Percentiles rank a stretch among this genome's conserved stretches.
phyloP scores from a whole-genome alignment of 2,888 invertebrate genomes.

The Entomobrya multifasciata region DNA sequence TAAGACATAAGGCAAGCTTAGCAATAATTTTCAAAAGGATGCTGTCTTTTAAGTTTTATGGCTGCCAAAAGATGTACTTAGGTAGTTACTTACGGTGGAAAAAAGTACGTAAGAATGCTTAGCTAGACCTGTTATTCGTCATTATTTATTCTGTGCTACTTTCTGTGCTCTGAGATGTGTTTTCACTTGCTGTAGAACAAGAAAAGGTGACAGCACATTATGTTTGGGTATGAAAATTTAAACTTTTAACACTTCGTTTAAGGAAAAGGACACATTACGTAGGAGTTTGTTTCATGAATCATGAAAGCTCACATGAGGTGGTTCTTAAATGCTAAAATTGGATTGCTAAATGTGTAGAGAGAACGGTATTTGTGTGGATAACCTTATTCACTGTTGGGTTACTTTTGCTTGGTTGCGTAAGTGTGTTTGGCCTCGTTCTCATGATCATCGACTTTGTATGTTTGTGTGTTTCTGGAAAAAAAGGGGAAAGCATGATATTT shows the following conservation, averaged over 20 bases:
- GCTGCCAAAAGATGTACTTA: not conserved
- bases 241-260: slow-evolving; percentile 36
- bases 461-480: not conserved
- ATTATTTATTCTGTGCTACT: slow-evolving; percentile 58
- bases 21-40: not conserved
- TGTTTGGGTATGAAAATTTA: slow-evolving; percentile 19
- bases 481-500: not conserved
- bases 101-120: too few relatives aligned
- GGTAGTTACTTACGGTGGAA: not conserved
- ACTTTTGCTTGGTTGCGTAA: not conserved
- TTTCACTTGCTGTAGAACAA: not conserved
- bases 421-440: not conserved
- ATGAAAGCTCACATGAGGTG: not conserved
- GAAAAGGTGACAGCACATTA: not conserved
- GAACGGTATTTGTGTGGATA: not conserved
- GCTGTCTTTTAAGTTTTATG: slow-evolving; percentile 4
- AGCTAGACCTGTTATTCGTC: slow-evolving; percentile 52
- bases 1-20: not conserved
- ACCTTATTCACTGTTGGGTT: not conserved
- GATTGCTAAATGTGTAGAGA: not conserved
- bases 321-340: not conserved
- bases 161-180: slow-evolving; percentile 32
- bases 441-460: not conserved
- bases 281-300: not conserved
- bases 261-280: slow-evolving; percentile 26